phyloP scores from a whole-genome alignment of 2,888 invertebrate genomes.

The Melipona beecheii region DNA sequence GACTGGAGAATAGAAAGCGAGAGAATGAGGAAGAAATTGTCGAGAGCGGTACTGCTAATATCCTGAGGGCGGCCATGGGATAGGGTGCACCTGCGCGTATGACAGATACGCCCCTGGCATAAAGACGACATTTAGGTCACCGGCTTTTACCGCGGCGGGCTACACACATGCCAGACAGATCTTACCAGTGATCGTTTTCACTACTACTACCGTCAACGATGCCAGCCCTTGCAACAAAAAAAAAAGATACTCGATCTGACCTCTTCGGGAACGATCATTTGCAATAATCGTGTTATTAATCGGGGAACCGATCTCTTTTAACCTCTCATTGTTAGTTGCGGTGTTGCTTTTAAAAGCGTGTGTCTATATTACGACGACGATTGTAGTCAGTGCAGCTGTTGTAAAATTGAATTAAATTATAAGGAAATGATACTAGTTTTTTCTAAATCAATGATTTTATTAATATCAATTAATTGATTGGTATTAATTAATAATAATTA shows the following conservation, averaged over 20 bases:
- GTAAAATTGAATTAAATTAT: too few relatives aligned
- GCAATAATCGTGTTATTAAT: neutral
- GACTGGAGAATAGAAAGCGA: slow-evolving; percentile 30
- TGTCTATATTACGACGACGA: neutral
- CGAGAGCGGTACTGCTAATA: slow-evolving; percentile 66
- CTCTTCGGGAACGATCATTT: neutral
- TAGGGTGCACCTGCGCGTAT: slow-evolving; percentile 71
- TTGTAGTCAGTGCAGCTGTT: neutral
- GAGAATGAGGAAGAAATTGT: slow-evolving; percentile 59
- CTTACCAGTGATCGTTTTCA: slow-evolving; percentile 50
- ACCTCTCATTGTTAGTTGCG: neutral
- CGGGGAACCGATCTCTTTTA: neutral
- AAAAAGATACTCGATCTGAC: slow-evolving; percentile 4
- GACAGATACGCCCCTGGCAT: slow-evolving; percentile 73
- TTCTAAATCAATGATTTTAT: too few relatives aligned
- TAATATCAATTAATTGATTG: too few relatives aligned
- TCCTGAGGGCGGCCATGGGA: slow-evolving; percentile 70
- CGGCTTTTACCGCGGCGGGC: slow-evolving; percentile 66
- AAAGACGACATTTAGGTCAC: slow-evolving; percentile 73
- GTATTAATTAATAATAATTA: too few relatives aligned
- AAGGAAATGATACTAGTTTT: too few relatives aligned
- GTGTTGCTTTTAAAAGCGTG: too few relatives aligned
- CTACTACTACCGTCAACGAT: slow-evolving; percentile 41
- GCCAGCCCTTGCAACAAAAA: neutral
- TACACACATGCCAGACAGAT: slow-evolving; percentile 53